These are phyloP conservation scores for Drosophila testacea DNA, from an alignment of 2,888 invertebrate species.

Conservation along the genomic window DNA sequence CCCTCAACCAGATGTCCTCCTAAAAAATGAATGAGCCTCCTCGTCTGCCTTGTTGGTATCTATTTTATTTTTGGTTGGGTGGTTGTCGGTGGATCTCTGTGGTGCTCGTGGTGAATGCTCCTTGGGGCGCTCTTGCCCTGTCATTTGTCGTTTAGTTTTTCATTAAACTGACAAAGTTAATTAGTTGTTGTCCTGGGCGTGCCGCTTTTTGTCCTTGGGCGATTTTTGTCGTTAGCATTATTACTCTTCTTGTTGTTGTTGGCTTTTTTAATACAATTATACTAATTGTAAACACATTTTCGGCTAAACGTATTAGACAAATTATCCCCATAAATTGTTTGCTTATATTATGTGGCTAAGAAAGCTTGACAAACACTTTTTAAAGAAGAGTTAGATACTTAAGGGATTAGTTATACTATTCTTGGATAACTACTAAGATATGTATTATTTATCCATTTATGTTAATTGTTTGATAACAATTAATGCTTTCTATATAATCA, in stretches of 20 bases:
- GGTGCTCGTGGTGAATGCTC: conserved; percentile 10
- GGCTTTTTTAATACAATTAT: conserved; percentile 46
- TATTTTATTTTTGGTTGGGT: conserved; percentile 26
- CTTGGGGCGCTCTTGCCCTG: conserved; percentile 33
- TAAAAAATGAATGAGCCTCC: conserved; percentile 54
- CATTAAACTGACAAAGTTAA: conserved; percentile 69
- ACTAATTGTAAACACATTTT: conserved; percentile 59
- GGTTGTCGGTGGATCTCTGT: not conserved
- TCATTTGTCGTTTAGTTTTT: conserved; percentile 67
- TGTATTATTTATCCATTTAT: too few relatives aligned
- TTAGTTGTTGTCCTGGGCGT: conserved; percentile 57
- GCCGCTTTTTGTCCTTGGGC: conserved; percentile 24
- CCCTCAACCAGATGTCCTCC: conserved; percentile 25
- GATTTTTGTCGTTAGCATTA: conserved; percentile 12
- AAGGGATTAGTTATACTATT: not conserved
- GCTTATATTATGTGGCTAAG: conserved; percentile 15
- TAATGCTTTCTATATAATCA: too few relatives aligned
- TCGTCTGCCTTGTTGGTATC: not conserved
- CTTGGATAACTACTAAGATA: not conserved
- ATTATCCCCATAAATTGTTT: conserved; percentile 43
- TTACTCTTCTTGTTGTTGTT: conserved; percentile 13
- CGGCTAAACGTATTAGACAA: conserved; percentile 47
- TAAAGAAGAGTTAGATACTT: conserved; percentile 10
- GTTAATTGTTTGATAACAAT: too few relatives aligned
- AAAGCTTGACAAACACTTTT: conserved; percentile 3